Evolutionary conservation across 2,797 vertebrate genomes (phyloP).

Genomic region (Microctenopoma steveboyesi): DNA sequence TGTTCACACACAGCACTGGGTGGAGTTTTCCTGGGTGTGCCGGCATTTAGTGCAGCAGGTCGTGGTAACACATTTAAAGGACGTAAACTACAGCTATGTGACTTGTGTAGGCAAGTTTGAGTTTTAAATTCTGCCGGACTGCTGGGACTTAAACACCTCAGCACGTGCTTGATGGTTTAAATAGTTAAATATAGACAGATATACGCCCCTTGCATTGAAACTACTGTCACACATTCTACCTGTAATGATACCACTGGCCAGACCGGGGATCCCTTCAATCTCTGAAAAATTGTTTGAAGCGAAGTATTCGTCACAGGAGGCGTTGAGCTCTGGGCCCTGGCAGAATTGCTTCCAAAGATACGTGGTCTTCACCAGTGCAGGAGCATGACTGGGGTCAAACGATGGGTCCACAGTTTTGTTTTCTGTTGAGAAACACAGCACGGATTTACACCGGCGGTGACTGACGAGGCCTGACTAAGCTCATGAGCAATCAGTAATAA

Average conservation of each 20-base stretch:
- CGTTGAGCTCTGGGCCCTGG: conserved; percentile 76
- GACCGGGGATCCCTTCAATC: conserved; percentile 87
- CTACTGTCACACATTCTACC: conserved; percentile 68
- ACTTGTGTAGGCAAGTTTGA: no score
- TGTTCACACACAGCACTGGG: no score
- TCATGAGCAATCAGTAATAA: not conserved
- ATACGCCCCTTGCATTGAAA: no score
- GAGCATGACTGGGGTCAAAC: not conserved
- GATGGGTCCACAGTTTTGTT: conserved; percentile 59
- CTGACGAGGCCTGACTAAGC: not conserved
- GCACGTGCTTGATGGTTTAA: no score
- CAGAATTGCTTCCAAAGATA: conserved; percentile 87
- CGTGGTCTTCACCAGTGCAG: conserved; percentile 61
- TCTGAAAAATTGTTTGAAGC: conserved; percentile 81
- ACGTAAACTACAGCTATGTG: no score
- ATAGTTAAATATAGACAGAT: no score
- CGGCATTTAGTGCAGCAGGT: no score
- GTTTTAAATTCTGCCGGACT: no score
- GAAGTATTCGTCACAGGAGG: conserved; percentile 89
- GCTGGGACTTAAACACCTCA: no score
- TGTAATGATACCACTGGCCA: conserved; percentile 86
- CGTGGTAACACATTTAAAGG: no score
- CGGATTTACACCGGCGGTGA: no score
- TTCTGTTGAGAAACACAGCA: conserved; percentile 34
- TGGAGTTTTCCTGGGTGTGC: no score